Evolutionary conservation across 2,888 invertebrate species (phyloP).

Genomic region (Dastarcus helophoroides): DNA sequence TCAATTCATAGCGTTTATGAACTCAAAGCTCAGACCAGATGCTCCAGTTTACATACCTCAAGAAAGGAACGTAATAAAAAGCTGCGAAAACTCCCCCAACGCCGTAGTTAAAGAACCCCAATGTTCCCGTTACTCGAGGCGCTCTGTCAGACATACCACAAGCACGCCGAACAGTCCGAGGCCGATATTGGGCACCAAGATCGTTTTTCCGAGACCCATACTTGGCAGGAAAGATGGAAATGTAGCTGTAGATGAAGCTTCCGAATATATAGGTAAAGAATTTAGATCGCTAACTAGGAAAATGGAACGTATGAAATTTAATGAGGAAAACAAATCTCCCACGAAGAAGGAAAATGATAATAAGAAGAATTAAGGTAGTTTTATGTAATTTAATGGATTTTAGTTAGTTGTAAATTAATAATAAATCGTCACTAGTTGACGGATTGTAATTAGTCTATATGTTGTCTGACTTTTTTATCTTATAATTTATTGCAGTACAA

Average conservation of each 20-base stretch:
- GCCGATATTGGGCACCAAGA: slow-evolving; percentile 20
- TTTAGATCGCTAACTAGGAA: slow-evolving; percentile 21
- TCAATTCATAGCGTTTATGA: too few species aligned
- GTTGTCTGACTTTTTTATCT: too few species aligned
- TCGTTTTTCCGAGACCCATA: slow-evolving; percentile 21
- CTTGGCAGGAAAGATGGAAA: slow-evolving; percentile 23
- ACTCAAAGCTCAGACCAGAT: slow-evolving; percentile 23
- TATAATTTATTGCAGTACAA: too few species aligned
- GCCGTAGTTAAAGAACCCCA: slow-evolving; percentile 10
- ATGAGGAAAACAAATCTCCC: slow-evolving; percentile 19
- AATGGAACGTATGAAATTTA: slow-evolving; percentile 21
- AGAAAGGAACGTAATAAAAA: slow-evolving; percentile 10
- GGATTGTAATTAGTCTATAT: too few species aligned
- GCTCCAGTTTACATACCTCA: slow-evolving; percentile 24
- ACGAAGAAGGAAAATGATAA: slow-evolving; percentile 12
- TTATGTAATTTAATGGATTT: too few species aligned
- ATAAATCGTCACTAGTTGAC: too few species aligned
- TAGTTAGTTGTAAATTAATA: too few species aligned
- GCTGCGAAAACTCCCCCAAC: slow-evolving; percentile 6
- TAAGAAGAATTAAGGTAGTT: too few species aligned
- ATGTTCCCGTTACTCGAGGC: slow-evolving; percentile 24
- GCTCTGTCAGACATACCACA: slow-evolving; percentile 18
- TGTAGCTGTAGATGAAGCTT: slow-evolving; percentile 12
- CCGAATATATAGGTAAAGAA: slow-evolving; percentile 20
- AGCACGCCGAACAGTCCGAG: slow-evolving; percentile 16